A percentile compares a stretch with the other conserved stretches of the same genome.
phyloP scores from a whole-genome alignment of 2,888 invertebrate species.

The Andrena camellia region DNA sequence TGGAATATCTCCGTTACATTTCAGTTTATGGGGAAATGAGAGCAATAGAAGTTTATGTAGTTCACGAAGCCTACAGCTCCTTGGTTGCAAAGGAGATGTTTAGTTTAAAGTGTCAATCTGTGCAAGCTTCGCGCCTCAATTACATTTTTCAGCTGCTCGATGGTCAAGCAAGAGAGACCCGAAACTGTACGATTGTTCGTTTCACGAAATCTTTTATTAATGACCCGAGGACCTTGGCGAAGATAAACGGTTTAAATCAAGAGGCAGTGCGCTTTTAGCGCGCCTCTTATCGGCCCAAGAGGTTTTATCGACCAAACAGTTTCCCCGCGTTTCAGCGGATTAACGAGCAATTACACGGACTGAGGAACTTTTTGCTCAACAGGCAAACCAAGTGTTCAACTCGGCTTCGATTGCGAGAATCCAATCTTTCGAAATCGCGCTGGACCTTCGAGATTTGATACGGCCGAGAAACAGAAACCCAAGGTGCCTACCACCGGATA shows the following conservation, averaged over 20 bases:
- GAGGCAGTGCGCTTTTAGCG: not conserved
- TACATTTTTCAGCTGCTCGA: too few relatives aligned
- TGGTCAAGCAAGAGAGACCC: too few relatives aligned
- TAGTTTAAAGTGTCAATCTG: too few relatives aligned
- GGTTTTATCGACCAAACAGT: slow-evolving; percentile 12
- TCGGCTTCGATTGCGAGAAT: not conserved
- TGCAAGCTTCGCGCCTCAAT: too few relatives aligned
- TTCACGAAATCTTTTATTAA: not conserved
- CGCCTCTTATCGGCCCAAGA: slow-evolving; percentile 1
- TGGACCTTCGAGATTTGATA: not conserved
- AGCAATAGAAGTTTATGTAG: too few relatives aligned
- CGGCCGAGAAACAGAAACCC: not conserved
- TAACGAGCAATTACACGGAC: slow-evolving; percentile 8
- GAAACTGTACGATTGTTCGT: not conserved
- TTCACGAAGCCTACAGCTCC: too few relatives aligned
- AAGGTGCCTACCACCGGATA: not conserved
- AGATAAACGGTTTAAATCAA: not conserved
- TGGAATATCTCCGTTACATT: too few relatives aligned
- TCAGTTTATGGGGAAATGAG: too few relatives aligned
- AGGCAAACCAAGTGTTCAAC: not conserved
- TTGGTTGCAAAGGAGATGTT: too few relatives aligned
- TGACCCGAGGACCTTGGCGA: not conserved
- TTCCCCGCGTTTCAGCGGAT: not conserved
- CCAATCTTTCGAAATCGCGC: not conserved
- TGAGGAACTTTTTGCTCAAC: not conserved